Conservation (phyloP, 2,797 vertebrate species). For the Anas bernieri region DNA sequence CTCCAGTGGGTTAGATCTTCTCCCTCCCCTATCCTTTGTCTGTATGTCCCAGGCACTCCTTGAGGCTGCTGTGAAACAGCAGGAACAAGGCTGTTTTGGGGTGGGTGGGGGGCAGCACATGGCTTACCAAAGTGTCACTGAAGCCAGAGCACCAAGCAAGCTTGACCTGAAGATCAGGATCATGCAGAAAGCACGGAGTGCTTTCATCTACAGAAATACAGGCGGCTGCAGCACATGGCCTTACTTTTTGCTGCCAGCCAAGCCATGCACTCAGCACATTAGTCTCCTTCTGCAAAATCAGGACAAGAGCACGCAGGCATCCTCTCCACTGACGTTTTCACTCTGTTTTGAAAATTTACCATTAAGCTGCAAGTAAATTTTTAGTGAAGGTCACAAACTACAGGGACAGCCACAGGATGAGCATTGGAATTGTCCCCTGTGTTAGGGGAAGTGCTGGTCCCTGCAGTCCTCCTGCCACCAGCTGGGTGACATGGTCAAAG, state of each 20-base stretch:
- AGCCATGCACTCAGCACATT: background rate
- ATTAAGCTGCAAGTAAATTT: background rate
- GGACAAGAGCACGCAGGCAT: constrained; percentile 30
- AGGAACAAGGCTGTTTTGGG: background rate
- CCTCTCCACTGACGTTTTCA: background rate
- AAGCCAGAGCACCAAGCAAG: background rate
- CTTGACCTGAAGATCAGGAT: background rate
- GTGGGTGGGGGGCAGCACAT: background rate
- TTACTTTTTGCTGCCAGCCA: background rate
- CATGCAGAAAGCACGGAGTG: background rate
- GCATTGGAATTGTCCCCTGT: background rate
- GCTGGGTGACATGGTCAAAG: background rate
- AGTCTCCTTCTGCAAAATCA: background rate
- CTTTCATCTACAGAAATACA: background rate
- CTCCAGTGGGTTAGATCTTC: background rate
- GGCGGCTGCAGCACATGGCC: background rate
- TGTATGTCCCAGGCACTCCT: background rate
- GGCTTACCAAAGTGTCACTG: background rate
- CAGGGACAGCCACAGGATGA: background rate
- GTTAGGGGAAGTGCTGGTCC: background rate
- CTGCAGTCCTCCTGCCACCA: background rate
- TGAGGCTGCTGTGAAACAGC: background rate
- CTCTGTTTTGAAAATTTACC: background rate
- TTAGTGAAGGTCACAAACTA: background rate
- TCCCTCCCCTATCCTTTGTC: background rate